Base-by-base conservation (phyloP, 2,797 vertebrate genomes). In the Pelochelys cantorii region DNA sequence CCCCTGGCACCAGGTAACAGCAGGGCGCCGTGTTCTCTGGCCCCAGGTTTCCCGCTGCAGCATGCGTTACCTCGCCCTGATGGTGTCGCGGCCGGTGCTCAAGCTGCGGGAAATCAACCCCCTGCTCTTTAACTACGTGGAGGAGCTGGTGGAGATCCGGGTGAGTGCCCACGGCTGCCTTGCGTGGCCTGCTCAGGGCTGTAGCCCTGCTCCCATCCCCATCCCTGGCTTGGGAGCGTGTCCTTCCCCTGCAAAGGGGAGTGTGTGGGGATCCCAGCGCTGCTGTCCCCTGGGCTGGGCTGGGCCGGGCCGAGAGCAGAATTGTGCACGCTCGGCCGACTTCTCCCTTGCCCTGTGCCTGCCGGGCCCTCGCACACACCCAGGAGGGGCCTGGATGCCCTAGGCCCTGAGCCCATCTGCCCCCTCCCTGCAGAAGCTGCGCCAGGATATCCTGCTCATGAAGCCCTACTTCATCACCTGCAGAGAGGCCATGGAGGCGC, bases 391-490 rank as follows among this genome's bases (percentile, higher is more conserved):
- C 42, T 42, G 42, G 42, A 42, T 42, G 4, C 34, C 59, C 34
- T 18, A 0, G 62, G 12, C 37, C 42, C 14, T 48, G 2, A 54
- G 48, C 23, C 25, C 6, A 0, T 9, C 6, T 22, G 31, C 80
- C 48, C 6, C 23, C 0, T 2, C 3, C 14, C 94, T 31, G 18
- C 97, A 99, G 99, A 99, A 99, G 97, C 98, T 99, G 74, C 99
- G 99, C 83, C 99, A 99, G 97, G 99, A 99, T 96, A 99, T 99
- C 96, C 97, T 99, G 89, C 97, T 99, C 83, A 99, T 99, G 99
- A 99, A 99, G 98, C 99, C 99, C 0, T 99, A 99, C 97, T 99
- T 99, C 97, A 98, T 99, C 95, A 99, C 99, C 13, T 99, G 99
- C 97, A 99, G 99, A 96, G 99, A 99, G 95, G 99, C 99, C 2